These are phyloP conservation scores for Ylistrum balloti DNA, from an alignment of 1,140 invertebrate genomes.

Conservation along the genomic window DNA sequence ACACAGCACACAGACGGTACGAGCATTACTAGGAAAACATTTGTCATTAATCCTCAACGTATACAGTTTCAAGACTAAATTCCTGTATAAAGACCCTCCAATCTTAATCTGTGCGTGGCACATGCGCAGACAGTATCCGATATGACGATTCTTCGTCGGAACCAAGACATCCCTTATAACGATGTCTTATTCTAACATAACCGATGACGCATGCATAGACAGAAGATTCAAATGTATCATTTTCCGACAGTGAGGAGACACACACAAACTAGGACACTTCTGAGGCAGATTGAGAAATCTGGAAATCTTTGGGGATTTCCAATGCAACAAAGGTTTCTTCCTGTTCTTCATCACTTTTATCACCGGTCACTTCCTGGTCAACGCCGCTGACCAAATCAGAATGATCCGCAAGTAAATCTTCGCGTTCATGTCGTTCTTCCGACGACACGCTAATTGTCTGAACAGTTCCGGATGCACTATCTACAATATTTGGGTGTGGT, in stretches of 20 bases:
- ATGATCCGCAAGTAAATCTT: background rate
- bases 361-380: background rate
- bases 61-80: no score
- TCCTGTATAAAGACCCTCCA: no score
- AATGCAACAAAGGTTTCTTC: background rate
- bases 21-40: no score
- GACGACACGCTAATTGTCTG: constrained; percentile 46
- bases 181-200: no score
- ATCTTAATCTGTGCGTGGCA: no score
- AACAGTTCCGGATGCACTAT: constrained; percentile 60
- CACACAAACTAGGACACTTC: background rate
- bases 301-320: background rate
- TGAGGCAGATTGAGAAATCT: background rate
- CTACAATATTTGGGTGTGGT: constrained; percentile 79
- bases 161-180: no score
- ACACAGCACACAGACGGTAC: no score
- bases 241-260: background rate
- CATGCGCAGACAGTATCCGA: no score
- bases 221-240: background rate
- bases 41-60: no score
- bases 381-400: background rate
- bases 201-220: background rate
- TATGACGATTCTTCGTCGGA: no score
- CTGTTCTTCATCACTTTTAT: background rate
- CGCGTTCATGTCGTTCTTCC: constrained; percentile 52